phyloP scores from a whole-genome alignment of 2,113 vertebrate genomes.

The Proterorhinus semilunaris region DNA sequence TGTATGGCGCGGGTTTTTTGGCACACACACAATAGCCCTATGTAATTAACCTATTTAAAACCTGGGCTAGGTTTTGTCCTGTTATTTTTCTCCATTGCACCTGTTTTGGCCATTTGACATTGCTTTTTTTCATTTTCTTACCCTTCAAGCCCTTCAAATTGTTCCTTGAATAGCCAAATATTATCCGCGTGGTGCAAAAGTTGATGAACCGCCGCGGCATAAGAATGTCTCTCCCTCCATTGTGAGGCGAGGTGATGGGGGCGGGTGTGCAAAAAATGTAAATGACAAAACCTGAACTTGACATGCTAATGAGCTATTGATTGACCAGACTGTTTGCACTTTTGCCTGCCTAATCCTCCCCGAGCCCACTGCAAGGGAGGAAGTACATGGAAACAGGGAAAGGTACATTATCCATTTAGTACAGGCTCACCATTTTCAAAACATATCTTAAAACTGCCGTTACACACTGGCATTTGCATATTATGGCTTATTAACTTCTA shows the following conservation, averaged over 20 bases:
- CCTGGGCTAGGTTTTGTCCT: too few relatives aligned
- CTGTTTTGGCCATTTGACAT: too few relatives aligned
- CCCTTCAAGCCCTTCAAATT: not conserved
- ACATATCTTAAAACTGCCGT: too few relatives aligned
- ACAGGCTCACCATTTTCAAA: too few relatives aligned
- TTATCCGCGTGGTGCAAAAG: constrained; percentile 28
- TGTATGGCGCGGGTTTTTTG: too few relatives aligned
- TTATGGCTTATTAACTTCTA: not conserved
- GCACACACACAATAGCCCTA: too few relatives aligned
- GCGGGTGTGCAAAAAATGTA: constrained; percentile 39
- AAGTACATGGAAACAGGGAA: constrained; percentile 7
- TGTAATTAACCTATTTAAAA: too few relatives aligned
- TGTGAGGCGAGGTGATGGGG: not conserved
- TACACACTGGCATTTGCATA: too few relatives aligned
- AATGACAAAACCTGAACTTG: constrained; percentile 60
- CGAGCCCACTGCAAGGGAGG: constrained; percentile 33
- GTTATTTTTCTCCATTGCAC: too few relatives aligned
- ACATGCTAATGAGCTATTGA: constrained; percentile 67
- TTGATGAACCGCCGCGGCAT: constrained; percentile 11
- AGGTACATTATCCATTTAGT: too few relatives aligned
- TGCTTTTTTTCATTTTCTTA: not conserved
- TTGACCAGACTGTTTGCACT: constrained; percentile 55
- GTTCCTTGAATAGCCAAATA: constrained; percentile 11
- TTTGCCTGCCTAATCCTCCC: constrained; percentile 48
- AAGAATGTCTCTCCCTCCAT: not conserved